Evolutionary conservation across 2,113 vertebrate genomes (phyloP).

Genomic region (Ageneiosus marmoratus): DNA sequence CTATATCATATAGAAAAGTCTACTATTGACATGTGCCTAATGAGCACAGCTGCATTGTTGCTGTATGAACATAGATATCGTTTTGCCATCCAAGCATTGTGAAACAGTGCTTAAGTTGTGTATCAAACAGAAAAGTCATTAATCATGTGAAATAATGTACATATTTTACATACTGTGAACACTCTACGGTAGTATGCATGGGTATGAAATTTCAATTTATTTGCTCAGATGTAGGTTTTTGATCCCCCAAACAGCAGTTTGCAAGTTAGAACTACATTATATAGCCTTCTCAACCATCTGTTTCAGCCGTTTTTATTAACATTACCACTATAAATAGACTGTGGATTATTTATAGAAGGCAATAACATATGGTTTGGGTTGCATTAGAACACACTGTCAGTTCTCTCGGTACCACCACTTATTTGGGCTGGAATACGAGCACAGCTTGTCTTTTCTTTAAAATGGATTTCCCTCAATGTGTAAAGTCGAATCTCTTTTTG

Average conservation of each 20-base stretch:
- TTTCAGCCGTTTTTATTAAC: constrained; percentile 38
- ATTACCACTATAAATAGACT: constrained; percentile 39
- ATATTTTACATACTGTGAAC: not conserved
- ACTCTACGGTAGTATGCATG: not conserved
- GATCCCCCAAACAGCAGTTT: constrained; percentile 19
- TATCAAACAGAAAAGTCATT: constrained; percentile 8
- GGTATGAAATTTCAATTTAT: not conserved
- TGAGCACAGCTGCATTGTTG: constrained; percentile 17
- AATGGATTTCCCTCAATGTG: constrained; percentile 12
- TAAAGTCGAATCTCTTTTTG: constrained; percentile 11
- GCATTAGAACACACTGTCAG: constrained; percentile 14
- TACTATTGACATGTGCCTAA: not conserved
- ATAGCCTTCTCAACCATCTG: constrained; percentile 47
- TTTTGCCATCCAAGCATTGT: not conserved
- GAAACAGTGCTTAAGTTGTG: not conserved
- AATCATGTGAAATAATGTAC: not conserved
- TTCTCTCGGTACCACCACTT: not conserved
- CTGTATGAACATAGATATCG: not conserved
- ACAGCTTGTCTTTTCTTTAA: constrained; percentile 6
- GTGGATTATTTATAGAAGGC: constrained; percentile 25
- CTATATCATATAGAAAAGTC: not conserved
- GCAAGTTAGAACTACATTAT: constrained; percentile 23
- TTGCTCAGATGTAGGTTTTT: constrained; percentile 19
- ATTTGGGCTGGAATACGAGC: constrained; percentile 16
- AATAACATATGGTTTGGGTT: constrained; percentile 28